Evolutionary conservation across 2,113 vertebrate species (phyloP).

Genomic region (Oplegnathus fasciatus): DNA sequence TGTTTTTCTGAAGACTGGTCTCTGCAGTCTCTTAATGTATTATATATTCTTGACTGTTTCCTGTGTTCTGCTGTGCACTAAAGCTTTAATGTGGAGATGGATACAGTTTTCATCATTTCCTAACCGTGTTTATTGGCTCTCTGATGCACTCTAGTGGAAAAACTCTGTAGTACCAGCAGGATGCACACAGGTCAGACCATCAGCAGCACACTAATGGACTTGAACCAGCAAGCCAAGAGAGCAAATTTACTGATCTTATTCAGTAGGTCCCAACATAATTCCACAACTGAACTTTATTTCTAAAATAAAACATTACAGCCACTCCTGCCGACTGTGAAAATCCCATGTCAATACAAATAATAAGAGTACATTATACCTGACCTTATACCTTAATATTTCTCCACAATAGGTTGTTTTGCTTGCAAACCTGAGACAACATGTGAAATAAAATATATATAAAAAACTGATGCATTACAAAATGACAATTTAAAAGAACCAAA

Average conservation of each 20-base stretch:
- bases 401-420: neutral
- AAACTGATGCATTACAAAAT: neutral
- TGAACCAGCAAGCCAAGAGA: neutral
- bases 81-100: neutral
- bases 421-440: neutral
- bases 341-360: neutral
- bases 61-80: neutral
- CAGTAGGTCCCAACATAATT: neutral
- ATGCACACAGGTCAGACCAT: neutral
- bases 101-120: neutral
- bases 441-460: neutral
- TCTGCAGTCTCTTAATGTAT: neutral
- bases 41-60: neutral
- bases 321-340: neutral
- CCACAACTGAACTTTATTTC: neutral
- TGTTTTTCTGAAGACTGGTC: neutral
- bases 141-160: slow-evolving; percentile 67
- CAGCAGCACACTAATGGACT: neutral
- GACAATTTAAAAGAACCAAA: neutral
- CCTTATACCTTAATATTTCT: neutral
- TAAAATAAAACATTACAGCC: neutral
- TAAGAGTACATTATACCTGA: neutral
- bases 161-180: neutral
- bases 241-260: neutral
- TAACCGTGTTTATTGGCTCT: slow-evolving; percentile 13